Percentiles rank a stretch among this genome's conserved stretches.
Conservation (phyloP, 1,140 invertebrate species). For the Zaprionus camerounensis region DNA sequence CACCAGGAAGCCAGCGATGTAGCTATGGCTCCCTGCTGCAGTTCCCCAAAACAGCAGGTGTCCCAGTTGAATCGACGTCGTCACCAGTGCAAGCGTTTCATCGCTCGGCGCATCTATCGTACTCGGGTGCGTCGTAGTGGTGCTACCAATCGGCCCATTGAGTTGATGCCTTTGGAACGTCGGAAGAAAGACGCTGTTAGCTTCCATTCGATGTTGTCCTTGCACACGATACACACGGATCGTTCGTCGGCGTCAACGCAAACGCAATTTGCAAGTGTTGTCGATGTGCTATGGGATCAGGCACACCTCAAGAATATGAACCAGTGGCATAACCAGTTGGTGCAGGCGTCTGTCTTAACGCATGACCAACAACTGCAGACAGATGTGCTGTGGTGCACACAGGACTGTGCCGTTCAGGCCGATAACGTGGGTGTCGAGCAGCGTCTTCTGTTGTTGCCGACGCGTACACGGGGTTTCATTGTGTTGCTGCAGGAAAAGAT, state of each 20-base stretch:
- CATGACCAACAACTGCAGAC: constrained; percentile 39
- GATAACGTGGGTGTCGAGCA: constrained; percentile 58
- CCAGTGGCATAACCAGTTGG: constrained; percentile 24
- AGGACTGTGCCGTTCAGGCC: constrained; percentile 52
- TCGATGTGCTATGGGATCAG: constrained; percentile 24
- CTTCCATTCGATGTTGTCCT: constrained; percentile 57
- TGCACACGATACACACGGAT: constrained; percentile 44
- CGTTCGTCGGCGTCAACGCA: constrained; percentile 7
- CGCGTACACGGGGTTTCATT: constrained; percentile 52
- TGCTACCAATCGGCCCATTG: neutral
- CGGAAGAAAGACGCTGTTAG: constrained; percentile 43
- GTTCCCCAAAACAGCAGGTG: neutral
- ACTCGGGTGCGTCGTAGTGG: constrained; percentile 39
- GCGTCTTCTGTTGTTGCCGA: constrained; percentile 52
- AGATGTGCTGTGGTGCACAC: constrained; percentile 1
- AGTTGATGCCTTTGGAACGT: neutral
- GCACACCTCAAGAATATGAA: constrained; percentile 15
- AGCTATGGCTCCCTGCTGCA: neutral
- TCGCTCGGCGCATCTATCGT: constrained; percentile 37
- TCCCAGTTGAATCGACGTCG: constrained; percentile 16
- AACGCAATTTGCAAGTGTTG: constrained; percentile 33
- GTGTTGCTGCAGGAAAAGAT: constrained; percentile 42
- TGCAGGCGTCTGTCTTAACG: constrained; percentile 22
- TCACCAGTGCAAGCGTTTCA: constrained; percentile 39
- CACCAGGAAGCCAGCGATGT: neutral